These are phyloP conservation scores for Aurelia coerulea DNA, from an alignment of 30 jellyfish, hydroid and myxozoan species.

Conservation along the genomic window DNA sequence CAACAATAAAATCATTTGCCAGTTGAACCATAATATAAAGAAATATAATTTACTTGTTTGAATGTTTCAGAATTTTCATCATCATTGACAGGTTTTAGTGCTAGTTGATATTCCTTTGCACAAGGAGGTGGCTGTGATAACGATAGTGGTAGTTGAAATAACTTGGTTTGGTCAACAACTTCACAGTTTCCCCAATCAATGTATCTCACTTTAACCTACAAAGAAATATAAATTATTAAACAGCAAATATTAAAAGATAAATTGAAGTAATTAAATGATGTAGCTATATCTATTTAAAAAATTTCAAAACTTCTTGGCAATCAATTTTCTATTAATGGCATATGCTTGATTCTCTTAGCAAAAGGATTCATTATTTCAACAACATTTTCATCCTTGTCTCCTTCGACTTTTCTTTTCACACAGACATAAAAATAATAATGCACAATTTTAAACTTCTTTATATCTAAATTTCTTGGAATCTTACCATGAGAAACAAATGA, in stretches of 20 bases:
- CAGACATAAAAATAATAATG: no score
- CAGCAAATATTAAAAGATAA: background rate
- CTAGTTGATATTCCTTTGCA: slow-evolving; percentile 45
- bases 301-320: no score
- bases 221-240: background rate
- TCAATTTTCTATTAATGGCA: no score
- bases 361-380: no score
- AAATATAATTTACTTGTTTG: slow-evolving; percentile 27
- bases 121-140: slow-evolving; percentile 45
- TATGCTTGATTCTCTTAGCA: no score
- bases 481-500: no score
- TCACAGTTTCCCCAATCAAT: slow-evolving; percentile 77
- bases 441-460: no score
- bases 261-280: background rate
- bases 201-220: slow-evolving; percentile 61
- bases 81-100: slow-evolving; percentile 14
- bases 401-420: no score
- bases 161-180: slow-evolving; percentile 33
- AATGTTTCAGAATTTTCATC: slow-evolving; percentile 44
- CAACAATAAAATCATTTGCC: no score
- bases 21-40: background rate
- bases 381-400: no score
- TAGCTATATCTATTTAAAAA: no score
- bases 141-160: slow-evolving; percentile 50
- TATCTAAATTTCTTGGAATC: no score